A percentile compares a stretch with the other conserved stretches of the same genome.
Conservation (phyloP, 2,888 invertebrate genomes). For the Catocala nupta region DNA sequence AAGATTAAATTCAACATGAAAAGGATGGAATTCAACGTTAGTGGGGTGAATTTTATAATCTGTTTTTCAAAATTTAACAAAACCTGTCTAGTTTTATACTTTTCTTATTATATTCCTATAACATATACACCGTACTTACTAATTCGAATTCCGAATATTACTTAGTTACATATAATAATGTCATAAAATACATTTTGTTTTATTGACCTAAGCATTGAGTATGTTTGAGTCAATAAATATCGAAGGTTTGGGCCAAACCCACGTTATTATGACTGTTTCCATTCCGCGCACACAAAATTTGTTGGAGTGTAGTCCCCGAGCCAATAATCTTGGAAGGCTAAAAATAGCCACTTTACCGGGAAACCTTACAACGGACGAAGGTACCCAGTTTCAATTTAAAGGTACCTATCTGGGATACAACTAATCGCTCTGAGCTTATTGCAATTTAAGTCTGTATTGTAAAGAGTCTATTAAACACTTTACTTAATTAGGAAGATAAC, state of each 20-base stretch:
- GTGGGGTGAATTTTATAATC: too few relatives aligned
- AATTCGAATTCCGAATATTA: too few relatives aligned
- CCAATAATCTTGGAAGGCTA: slow-evolving; percentile 2
- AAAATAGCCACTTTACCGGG: slow-evolving; percentile 10
- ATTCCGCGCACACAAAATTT: slow-evolving; percentile 4
- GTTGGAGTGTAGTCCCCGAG: neutral
- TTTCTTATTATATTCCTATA: too few relatives aligned
- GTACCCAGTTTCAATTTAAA: slow-evolving; percentile 2
- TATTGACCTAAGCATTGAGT: neutral
- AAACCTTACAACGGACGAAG: neutral
- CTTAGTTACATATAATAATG: neutral
- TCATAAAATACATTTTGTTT: neutral
- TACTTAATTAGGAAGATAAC: slow-evolving; percentile 20
- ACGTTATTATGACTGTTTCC: slow-evolving; percentile 3
- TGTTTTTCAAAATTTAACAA: too few relatives aligned
- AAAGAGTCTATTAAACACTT: slow-evolving; percentile 10
- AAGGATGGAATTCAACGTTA: too few relatives aligned
- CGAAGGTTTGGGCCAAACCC: slow-evolving; percentile 4
- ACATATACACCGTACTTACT: too few relatives aligned
- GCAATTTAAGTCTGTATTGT: slow-evolving; percentile 5
- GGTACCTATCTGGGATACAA: neutral
- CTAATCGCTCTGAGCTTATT: neutral
- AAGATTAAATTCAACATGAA: too few relatives aligned
- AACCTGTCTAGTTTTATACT: too few relatives aligned
- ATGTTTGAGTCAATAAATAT: neutral